A percentile compares a stretch with the other conserved stretches of the same genome.
Evolutionary conservation across 2,888 invertebrate genomes (phyloP).

Genomic region (Eupithecia subfuscata): DNA sequence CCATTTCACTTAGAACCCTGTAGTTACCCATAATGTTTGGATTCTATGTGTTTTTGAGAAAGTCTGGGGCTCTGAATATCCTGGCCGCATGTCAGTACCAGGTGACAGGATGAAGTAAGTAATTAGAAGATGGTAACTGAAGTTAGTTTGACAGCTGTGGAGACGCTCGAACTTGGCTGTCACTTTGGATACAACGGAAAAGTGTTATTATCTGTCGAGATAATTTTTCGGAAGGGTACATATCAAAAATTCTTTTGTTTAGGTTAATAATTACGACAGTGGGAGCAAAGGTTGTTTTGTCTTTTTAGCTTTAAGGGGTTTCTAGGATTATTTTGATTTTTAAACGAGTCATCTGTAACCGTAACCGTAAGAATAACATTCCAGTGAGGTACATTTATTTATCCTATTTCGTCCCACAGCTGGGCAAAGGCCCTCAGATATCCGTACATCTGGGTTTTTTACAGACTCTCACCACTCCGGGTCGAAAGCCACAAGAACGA

Average conservation of each 20-base stretch:
- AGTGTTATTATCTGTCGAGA: conserved; percentile 15
- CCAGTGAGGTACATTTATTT: too few species aligned
- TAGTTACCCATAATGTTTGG: conserved; percentile 33
- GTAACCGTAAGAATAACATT: too few species aligned
- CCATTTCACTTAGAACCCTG: conserved; percentile 50
- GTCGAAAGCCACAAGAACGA: too few species aligned
- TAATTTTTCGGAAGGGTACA: conserved; percentile 9
- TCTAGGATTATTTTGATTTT: not conserved
- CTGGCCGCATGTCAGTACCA: conserved; percentile 75
- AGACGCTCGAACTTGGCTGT: conserved; percentile 47
- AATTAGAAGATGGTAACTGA: conserved; percentile 76
- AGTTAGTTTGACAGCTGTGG: conserved; percentile 69
- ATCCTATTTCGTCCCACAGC: too few species aligned
- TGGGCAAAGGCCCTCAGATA: too few species aligned
- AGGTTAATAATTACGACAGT: not conserved
- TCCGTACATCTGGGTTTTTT: too few species aligned
- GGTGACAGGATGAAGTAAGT: conserved; percentile 82
- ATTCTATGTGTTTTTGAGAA: conserved; percentile 25
- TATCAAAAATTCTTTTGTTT: not conserved
- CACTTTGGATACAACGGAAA: conserved; percentile 32
- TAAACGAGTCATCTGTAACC: too few species aligned
- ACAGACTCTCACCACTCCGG: too few species aligned
- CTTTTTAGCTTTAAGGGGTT: not conserved
- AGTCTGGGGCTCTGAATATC: conserved; percentile 46
- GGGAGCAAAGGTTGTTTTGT: not conserved